phyloP scores from a whole-genome alignment of 1,140 invertebrate species.

The Tyrophagus putrescentiae region DNA sequence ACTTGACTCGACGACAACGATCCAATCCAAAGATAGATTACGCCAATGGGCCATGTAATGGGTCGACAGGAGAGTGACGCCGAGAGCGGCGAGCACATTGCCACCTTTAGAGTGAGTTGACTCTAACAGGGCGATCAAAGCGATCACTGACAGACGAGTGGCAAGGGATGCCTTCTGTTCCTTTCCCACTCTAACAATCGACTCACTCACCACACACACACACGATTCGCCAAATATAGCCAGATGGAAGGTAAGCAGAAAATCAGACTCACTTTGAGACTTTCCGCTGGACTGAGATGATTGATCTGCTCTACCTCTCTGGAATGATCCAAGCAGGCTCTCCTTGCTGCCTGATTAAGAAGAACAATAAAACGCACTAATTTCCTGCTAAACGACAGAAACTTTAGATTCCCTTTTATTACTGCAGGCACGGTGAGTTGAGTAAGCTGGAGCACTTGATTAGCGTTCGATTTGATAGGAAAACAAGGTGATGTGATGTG shows the following conservation, averaged over 20 bases:
- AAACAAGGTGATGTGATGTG: too few species aligned
- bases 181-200: too few species aligned
- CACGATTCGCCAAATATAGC: background rate
- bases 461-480: too few species aligned
- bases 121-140: background rate
- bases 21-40: too few species aligned
- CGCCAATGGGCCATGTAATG: too few species aligned
- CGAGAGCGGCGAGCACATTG: background rate
- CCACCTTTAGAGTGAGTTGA: background rate
- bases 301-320: background rate
- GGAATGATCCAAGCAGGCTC: background rate
- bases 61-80: background rate
- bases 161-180: background rate
- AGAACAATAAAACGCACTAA: background rate
- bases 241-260: background rate
- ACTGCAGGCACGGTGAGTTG: background rate
- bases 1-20: too few species aligned
- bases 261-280: background rate
- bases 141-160: background rate
- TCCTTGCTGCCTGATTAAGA: background rate
- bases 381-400: background rate
- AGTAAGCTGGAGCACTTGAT: background rate
- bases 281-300: background rate
- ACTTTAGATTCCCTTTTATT: background rate
- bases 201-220: too few species aligned